Base-by-base conservation (phyloP, 2,888 invertebrate species). In the Strigamia transsilvanica region DNA sequence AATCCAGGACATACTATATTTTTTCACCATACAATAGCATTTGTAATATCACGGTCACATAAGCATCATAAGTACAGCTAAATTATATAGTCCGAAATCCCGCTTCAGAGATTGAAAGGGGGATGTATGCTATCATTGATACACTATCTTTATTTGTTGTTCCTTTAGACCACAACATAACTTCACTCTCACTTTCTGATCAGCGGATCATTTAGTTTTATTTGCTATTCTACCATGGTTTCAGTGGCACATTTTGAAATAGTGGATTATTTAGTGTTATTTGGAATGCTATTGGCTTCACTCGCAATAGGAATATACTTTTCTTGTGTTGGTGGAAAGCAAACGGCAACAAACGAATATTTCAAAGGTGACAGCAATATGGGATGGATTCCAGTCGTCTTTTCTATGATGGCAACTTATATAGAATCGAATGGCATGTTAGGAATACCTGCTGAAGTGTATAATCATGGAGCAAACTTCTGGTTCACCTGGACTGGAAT, bases 241-340 rank as follows among this genome's bases (percentile, higher is more conserved):
- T 2, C 51, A n/a, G 6, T n/a, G 6, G 77, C 32, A 7, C 83
- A 82, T 0, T 85, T 85, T 79, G 83, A 84, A n/a, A 82, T 82
- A 10, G 84, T 83, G 80, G 96, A 96, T 88, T 96, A 96, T 87
- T 87, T 91, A 21, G 93, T 96, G 5, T 89, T 96, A 79, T 91
- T 90, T 0, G 88, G 90, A 0, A 94, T 95, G 94, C 88, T 96
- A 80, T 86, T 92, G 5, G 91, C 95, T 3, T 95, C 96, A 0
- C 92, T 94, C 85, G 92, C 92, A 80, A 94, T 96, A 84, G 96
- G 96, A 3, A 90, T 94, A 0, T 95, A 94, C 87, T 96, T 95
- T 87, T 95, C 94, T 21, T 94, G 93, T 87, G 93, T 79, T 41
- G 42, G 79, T 61, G 78, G 79, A 23, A 41, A 66, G 23, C 61